Base-by-base conservation (phyloP, 2,888 invertebrate genomes). In the Drosophila vallismaia region DNA sequence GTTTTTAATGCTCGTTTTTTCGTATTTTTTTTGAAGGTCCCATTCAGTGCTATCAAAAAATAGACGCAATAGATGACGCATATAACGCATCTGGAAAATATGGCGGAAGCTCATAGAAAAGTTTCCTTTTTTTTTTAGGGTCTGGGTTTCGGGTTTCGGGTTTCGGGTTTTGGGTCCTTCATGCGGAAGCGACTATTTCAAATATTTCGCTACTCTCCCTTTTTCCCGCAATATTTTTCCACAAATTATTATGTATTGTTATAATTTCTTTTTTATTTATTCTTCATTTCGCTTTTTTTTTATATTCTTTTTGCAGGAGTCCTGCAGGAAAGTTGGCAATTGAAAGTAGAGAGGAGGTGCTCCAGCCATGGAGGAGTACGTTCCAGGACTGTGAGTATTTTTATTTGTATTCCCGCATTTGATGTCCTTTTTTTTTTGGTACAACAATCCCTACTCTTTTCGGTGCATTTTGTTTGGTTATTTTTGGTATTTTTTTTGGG, bases 221-320 rank as follows among this genome's bases (percentile, higher is more conserved):
- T 66, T 55, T 86, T 76, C 74, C 87, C 72, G 87, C 72, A 70
- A 79, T 80, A 76, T 84, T 84, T 86, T 77, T 81, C 66, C 86
- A 77, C 84, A 86, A 84, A 84, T 88, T 83, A 84, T 84, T 84
- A 76, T 82, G 82, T 87, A 87, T 84, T 85, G 77, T 87, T 82
- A 82, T 85, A 77, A 75, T 82, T 71, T 49, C 69, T 57, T 66
- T 68, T 54, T 71, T 36, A 45, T 59, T 66, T 63, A 33, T 19
- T 19, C 2, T 19, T 2, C 19, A 19, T 81, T 67, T 48, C 66
- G 54, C 66, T 70, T 54, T 71, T 36, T 42, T 58, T 57, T 60
- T 45, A n/a, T n/a, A n/a, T n/a, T n/a, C n/a, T 40, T 67, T 63
- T 60, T 69, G 56, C 19, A 19, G 50, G 57, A 66, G 60, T 40